These are phyloP conservation scores for Meriones unguiculatus DNA, from an alignment of 2,113 vertebrate species.

Conservation along the genomic window DNA sequence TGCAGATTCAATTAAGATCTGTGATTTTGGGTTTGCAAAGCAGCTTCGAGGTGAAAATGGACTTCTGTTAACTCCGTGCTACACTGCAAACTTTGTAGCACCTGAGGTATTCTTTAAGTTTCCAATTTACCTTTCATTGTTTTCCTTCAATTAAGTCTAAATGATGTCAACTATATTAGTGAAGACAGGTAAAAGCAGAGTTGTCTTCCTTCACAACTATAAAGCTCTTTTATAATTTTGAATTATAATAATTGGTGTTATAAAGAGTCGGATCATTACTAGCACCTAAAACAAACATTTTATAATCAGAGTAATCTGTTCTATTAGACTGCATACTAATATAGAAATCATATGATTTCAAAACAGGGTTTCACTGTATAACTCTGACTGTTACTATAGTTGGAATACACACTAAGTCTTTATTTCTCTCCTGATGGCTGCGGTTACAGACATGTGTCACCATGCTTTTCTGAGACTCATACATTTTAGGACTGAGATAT, in stretches of 20 bases:
- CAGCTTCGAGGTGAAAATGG: constrained; percentile 97
- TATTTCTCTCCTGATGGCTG: background rate
- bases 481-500: background rate
- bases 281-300: constrained; percentile 23
- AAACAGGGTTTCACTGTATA: background rate
- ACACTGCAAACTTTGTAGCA: constrained; percentile 98
- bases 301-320: constrained; percentile 37
- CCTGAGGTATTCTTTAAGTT: constrained; percentile 92
- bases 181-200: background rate
- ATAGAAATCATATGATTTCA: background rate
- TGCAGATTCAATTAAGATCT: constrained; percentile 98
- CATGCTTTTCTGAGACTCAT: background rate
- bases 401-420: background rate
- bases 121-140: constrained; percentile 39
- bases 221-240: constrained; percentile 39
- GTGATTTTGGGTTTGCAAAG: constrained; percentile 99
- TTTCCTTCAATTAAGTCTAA: constrained; percentile 60
- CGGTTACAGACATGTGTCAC: background rate
- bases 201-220: constrained; percentile 7
- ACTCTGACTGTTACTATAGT: background rate
- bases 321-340: background rate
- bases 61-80: constrained; percentile 96
- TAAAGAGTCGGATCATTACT: constrained; percentile 15
- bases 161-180: background rate
- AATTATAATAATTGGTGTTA: constrained; percentile 43